Percentiles rank a stretch among this genome's conserved stretches.
Conservation (phyloP, 2,113 vertebrate species). For the Struthidea cinerea region DNA sequence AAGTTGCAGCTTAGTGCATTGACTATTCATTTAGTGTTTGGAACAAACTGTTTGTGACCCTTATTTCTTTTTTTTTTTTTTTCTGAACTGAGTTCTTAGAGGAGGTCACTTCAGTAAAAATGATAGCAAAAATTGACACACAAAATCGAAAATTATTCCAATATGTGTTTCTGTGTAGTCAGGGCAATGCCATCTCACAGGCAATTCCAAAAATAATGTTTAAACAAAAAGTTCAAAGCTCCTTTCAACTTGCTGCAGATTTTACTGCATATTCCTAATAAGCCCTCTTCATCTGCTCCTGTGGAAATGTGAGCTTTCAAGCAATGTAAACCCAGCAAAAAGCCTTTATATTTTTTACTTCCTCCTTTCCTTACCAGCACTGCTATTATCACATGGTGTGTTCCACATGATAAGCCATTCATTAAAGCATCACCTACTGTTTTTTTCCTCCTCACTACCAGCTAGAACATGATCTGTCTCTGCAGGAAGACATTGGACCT, state of each 20-base stretch:
- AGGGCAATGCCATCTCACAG: background rate
- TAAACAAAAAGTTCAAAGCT: slow-evolving; percentile 55
- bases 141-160: background rate
- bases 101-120: background rate
- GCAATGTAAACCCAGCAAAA: slow-evolving; percentile 66
- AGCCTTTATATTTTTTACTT: slow-evolving; percentile 59
- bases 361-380: slow-evolving; percentile 71
- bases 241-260: slow-evolving; percentile 60
- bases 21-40: background rate
- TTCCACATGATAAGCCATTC: slow-evolving; percentile 86
- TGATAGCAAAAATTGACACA: background rate
- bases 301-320: slow-evolving; percentile 65
- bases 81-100: background rate
- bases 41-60: background rate
- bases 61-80: background rate
- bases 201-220: slow-evolving; percentile 25
- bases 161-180: background rate
- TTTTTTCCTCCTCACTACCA: slow-evolving; percentile 79
- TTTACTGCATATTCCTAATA: slow-evolving; percentile 49
- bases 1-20: background rate
- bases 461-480: slow-evolving; percentile 86
- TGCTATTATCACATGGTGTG: slow-evolving; percentile 83
- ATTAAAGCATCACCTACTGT: slow-evolving; percentile 85
- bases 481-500: slow-evolving; percentile 78
- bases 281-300: slow-evolving; percentile 58